Conservation (phyloP, 92 coral and sea anemone genomes). For the Porites lobata region DNA sequence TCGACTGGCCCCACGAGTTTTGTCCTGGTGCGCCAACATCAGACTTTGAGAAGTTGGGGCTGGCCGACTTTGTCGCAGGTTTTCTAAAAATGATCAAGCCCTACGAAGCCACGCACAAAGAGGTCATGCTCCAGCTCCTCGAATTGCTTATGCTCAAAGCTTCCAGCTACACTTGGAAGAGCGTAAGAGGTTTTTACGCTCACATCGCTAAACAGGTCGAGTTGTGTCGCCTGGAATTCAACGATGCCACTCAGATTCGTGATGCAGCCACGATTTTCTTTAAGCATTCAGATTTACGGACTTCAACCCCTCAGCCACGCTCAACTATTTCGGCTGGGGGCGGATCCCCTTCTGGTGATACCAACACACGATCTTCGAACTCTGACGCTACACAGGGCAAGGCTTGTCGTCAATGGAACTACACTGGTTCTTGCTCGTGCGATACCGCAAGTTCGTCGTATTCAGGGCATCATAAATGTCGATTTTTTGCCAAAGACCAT, state of each 20-base stretch:
- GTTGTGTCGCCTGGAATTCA: conserved; percentile 36
- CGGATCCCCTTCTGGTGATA: conserved; percentile 2
- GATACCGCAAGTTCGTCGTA: conserved; percentile 11
- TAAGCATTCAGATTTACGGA: conserved; percentile 5
- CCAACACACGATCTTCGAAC: not conserved
- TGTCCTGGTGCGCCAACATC: conserved; percentile 18
- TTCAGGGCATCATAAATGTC: conserved; percentile 17
- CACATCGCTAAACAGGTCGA: conserved; percentile 32
- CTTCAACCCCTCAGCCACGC: not conserved
- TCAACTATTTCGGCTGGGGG: conserved; percentile 7
- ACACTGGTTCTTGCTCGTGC: conserved; percentile 9
- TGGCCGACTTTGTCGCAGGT: conserved; percentile 37
- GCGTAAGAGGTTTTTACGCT: conserved; percentile 22
- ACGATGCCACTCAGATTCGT: not conserved
- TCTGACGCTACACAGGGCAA: not conserved
- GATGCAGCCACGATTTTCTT: conserved; percentile 10
- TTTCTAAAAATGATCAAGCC: conserved; percentile 32
- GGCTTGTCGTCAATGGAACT: conserved; percentile 28
- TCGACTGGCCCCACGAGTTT: conserved; percentile 45
- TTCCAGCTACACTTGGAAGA: conserved; percentile 25
- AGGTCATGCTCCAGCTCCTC: conserved; percentile 46
- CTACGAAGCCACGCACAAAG: conserved; percentile 4
- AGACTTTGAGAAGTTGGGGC: conserved; percentile 27
- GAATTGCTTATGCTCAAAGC: conserved; percentile 39
- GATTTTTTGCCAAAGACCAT: conserved; percentile 29